These are phyloP conservation scores for Gastracanthus pulcherrimus DNA, from an alignment of 2,888 invertebrate species.

Conservation along the genomic window DNA sequence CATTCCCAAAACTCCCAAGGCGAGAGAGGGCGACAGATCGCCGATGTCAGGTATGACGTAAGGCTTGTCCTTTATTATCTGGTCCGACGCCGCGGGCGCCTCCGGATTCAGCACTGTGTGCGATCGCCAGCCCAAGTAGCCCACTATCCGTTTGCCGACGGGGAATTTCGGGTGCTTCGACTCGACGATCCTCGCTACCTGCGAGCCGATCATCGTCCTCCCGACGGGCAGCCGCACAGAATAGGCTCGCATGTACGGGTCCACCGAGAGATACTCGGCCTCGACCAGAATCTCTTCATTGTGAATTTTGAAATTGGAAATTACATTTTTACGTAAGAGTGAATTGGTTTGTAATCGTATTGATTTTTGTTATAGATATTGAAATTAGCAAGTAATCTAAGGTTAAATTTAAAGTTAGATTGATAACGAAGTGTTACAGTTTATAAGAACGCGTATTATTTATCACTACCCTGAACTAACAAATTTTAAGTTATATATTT, in stretches of 20 bases:
- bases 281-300: constrained; percentile 83
- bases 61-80: constrained; percentile 57
- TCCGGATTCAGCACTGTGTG: constrained; percentile 79
- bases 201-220: constrained; percentile 84
- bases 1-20: constrained; percentile 84
- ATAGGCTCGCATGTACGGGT: constrained; percentile 85
- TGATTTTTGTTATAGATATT: too few species aligned
- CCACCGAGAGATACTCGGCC: constrained; percentile 85
- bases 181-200: constrained; percentile 85
- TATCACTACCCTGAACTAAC: too few species aligned
- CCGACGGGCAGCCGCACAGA: constrained; percentile 79
- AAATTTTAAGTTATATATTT: too few species aligned
- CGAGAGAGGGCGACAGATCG: constrained; percentile 81
- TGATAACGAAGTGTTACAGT: too few species aligned
- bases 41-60: constrained; percentile 81
- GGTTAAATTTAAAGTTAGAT: too few species aligned
- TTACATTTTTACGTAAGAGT: too few species aligned
- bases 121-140: constrained; percentile 85
- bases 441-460: too few species aligned
- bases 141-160: constrained; percentile 82
- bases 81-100: rapidly evolving
- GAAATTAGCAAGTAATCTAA: too few species aligned
- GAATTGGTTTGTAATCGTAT: too few species aligned
- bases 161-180: constrained; percentile 84
- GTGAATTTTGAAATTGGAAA: too few species aligned